phyloP scores from a whole-genome alignment of 1,140 invertebrate species.

The Drosophila dunni region DNA sequence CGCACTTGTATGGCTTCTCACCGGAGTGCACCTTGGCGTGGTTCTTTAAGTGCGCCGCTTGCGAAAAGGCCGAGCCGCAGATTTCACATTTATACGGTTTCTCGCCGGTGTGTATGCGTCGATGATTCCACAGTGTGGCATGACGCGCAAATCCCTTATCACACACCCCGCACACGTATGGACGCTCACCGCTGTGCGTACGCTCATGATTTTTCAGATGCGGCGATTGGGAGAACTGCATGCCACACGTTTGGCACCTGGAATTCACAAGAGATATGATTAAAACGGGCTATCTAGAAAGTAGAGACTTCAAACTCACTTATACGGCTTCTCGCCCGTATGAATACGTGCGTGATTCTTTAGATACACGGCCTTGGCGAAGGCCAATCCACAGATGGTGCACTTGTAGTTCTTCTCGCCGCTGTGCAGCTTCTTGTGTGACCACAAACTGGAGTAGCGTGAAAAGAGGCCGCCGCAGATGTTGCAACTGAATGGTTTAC shows the following conservation, averaged over 20 bases:
- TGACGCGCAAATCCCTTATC: slow-evolving; percentile 95
- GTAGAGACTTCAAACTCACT: slow-evolving; percentile 84
- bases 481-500: slow-evolving; percentile 93
- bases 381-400: slow-evolving; percentile 96
- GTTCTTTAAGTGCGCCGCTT: slow-evolving; percentile 94
- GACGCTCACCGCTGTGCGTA: slow-evolving; percentile 95
- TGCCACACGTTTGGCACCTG: slow-evolving; percentile 93
- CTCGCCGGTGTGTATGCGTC: slow-evolving; percentile 96
- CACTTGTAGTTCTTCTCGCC: slow-evolving; percentile 96
- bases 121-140: slow-evolving; percentile 95
- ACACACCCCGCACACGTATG: slow-evolving; percentile 96
- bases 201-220: slow-evolving; percentile 96
- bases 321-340: slow-evolving; percentile 93
- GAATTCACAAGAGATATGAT: neutral
- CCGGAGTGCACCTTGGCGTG: slow-evolving; percentile 93
- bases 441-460: slow-evolving; percentile 93
- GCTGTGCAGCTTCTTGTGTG: slow-evolving; percentile 93
- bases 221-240: slow-evolving; percentile 95
- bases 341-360: slow-evolving; percentile 96
- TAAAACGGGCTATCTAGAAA: neutral
- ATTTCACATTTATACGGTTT: slow-evolving; percentile 94
- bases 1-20: slow-evolving; percentile 90
- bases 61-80: slow-evolving; percentile 93
- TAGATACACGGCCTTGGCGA: slow-evolving; percentile 95
- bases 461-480: slow-evolving; percentile 93